These are phyloP conservation scores for Ectemnius cavifrons DNA, from an alignment of 2,888 invertebrate genomes.

Conservation along the genomic window DNA sequence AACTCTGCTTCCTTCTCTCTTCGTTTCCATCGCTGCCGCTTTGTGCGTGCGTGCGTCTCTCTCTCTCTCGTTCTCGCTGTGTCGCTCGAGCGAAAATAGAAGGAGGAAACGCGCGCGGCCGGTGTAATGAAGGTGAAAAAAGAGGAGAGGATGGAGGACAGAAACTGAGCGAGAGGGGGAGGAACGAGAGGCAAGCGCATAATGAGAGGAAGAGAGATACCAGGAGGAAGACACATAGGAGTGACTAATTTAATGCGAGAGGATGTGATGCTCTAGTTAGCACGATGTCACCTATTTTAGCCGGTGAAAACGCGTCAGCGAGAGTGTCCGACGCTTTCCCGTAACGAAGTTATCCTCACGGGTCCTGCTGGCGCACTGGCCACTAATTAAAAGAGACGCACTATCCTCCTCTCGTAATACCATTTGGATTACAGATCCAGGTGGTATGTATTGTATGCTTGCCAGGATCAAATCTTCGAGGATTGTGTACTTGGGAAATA, in stretches of 20 bases:
- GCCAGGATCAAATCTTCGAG: too few species aligned
- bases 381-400: constrained; percentile 6
- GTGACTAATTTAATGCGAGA: constrained; percentile 64
- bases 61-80: background rate
- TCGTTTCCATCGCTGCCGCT: too few species aligned
- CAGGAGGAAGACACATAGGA: constrained; percentile 39
- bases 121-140: background rate
- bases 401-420: too few species aligned
- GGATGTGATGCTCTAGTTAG: constrained; percentile 62
- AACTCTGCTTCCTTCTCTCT: background rate
- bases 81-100: constrained; percentile 16
- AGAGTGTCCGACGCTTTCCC: constrained; percentile 46
- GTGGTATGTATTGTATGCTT: too few species aligned
- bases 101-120: background rate
- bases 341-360: constrained; percentile 50
- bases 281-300: constrained; percentile 55
- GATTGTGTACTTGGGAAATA: background rate
- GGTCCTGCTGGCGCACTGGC: constrained; percentile 14
- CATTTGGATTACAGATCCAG: too few species aligned
- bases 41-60: background rate
- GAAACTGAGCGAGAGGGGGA: background rate
- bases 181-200: constrained; percentile 12
- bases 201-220: too few species aligned
- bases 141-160: background rate
- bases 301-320: constrained; percentile 52